Percentiles rank a stretch among this genome's conserved stretches.
Evolutionary conservation across 2,888 invertebrate genomes (phyloP).

Genomic region (Acanthosepion esculentum): DNA sequence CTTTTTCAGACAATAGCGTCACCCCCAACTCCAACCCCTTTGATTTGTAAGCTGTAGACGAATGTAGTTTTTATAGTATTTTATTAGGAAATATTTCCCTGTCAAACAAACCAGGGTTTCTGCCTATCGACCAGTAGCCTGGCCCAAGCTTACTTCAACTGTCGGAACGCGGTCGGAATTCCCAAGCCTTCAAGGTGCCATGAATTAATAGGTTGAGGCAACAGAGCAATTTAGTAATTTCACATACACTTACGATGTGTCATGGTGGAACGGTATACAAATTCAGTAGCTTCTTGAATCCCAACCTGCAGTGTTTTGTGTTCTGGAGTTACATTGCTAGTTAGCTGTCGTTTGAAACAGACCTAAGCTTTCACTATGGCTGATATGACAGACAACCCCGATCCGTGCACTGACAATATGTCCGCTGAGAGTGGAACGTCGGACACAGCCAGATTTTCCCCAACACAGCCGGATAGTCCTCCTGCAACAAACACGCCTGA

Average conservation of each 20-base stretch:
- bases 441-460: constrained; percentile 21
- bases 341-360: constrained; percentile 39
- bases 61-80: not conserved
- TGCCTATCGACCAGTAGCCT: not conserved
- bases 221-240: constrained; percentile 44
- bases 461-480: constrained; percentile 4
- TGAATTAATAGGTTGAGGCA: constrained; percentile 1
- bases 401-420: constrained; percentile 24
- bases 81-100: not conserved
- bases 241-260: constrained; percentile 45
- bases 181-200: constrained; percentile 36
- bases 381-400: not conserved
- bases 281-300: constrained; percentile 43
- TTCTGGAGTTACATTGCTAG: constrained; percentile 40
- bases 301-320: constrained; percentile 40
- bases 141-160: constrained; percentile 39
- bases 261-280: constrained; percentile 45
- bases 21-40: not conserved
- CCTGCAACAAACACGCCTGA: not conserved
- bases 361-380: constrained; percentile 42
- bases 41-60: not conserved
- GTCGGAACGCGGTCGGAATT: constrained; percentile 47
- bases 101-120: constrained; percentile 34
- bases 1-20: not conserved
- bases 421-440: not conserved